These are phyloP conservation scores for Tetragnatha versicolor DNA, from an alignment of 1,140 invertebrate species.

Conservation along the genomic window DNA sequence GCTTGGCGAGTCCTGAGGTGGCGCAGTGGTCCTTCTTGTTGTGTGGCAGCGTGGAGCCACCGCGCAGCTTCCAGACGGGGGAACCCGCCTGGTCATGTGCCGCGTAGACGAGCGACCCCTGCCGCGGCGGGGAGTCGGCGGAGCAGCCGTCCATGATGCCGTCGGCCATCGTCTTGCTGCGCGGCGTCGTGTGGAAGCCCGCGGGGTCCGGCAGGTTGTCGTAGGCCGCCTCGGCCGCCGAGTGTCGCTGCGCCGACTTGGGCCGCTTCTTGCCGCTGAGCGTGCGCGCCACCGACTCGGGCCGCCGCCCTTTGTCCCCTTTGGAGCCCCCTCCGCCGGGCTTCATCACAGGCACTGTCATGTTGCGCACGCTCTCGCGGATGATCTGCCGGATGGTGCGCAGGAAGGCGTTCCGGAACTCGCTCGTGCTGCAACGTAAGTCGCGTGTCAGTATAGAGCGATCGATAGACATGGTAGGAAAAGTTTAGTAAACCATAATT, in stretches of 20 bases:
- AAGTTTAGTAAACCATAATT: too few relatives aligned
- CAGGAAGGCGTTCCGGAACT: conserved; percentile 94
- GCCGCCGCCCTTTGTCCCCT: conserved; percentile 88
- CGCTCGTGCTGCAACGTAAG: conserved; percentile 77
- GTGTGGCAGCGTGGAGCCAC: conserved; percentile 63
- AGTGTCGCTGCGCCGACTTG: conserved; percentile 77
- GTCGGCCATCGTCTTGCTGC: conserved; percentile 90
- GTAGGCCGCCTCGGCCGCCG: conserved; percentile 74
- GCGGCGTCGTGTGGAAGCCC: conserved; percentile 81
- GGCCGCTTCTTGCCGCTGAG: conserved; percentile 70
- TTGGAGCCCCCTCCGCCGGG: conserved; percentile 61
- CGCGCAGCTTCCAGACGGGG: conserved; percentile 89
- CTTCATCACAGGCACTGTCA: conserved; percentile 78
- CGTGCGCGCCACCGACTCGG: conserved; percentile 63
- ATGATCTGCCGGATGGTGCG: conserved; percentile 97
- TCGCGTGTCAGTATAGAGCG: too few relatives aligned
- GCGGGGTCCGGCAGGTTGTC: conserved; percentile 73
- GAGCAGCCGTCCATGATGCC: conserved; percentile 61
- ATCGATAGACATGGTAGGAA: too few relatives aligned
- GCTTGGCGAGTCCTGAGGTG: conserved; percentile 48
- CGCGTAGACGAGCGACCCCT: conserved; percentile 53
- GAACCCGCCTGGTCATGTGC: conserved; percentile 78
- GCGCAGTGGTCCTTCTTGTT: conserved; percentile 54
- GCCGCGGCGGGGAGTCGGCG: conserved; percentile 41
- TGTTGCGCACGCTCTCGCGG: conserved; percentile 92